Evolutionary conservation across 2,888 invertebrate genomes (phyloP), one percentile per base, ranked within the genome.

Genomic region (Cephalotes varians): DNA sequence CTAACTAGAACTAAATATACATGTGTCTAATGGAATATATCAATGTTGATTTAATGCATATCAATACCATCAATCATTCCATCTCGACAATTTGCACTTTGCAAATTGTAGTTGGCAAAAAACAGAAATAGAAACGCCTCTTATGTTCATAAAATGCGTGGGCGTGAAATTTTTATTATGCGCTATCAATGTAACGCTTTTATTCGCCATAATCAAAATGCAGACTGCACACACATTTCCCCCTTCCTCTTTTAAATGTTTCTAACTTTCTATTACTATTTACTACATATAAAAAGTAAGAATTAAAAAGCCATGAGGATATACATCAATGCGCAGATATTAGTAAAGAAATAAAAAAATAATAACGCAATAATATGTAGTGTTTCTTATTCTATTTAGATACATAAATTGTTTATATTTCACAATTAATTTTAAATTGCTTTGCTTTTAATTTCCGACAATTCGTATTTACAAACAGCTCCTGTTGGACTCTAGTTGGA

Each of bases 1-100:
- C n/a, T 31, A 21, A 54, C 21, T 37, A 71, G 76, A 77, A 44
- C n/a, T 71, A 56, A 56, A 77, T 40, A 56, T 69, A 21, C n/a
- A n/a, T n/a, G n/a, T 67, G 2, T 62, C 18, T 21, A 77, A 40
- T 54, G n/a, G 31, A 71, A 56, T 56, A 56, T 65, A 40, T 54
- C 6, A 21, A 47, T 54, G 34, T 7, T 12, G 49, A 37, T 51
- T 76, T 49, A 76, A 34, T 76, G n/a, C 15, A 67, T 37, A 71
- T 31, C 54, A 69, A 44, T 69, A 37, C 9, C 31, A 15, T 54
- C 7, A n/a, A 15, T 15, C 4, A n/a, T 73, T 73, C 47, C 47
- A 12, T 40, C 18, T 69, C 4, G 7, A 28, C 1, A 1, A 7
- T 54, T 67, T 28, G 28, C 6, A 54, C 15, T 51, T 76, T 1